These are phyloP conservation scores for Standfussiana lucernea DNA, from an alignment of 2,888 invertebrate species.

Conservation along the genomic window DNA sequence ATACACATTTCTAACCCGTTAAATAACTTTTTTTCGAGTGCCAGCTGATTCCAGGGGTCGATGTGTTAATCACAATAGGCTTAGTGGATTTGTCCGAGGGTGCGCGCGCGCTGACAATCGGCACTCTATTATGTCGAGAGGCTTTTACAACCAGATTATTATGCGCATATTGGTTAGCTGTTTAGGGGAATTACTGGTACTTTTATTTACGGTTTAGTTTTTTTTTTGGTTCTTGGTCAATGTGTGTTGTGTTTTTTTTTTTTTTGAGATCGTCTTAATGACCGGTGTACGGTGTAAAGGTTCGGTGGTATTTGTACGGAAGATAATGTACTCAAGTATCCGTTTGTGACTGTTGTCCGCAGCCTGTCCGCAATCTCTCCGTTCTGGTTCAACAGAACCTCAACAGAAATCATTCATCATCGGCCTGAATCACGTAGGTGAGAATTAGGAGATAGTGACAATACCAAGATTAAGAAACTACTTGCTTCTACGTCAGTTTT, in stretches of 20 bases:
- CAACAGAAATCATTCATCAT: not conserved
- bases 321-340: not conserved
- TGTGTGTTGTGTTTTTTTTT: conserved; percentile 1
- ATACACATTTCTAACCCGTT: conserved; percentile 59
- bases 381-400: not conserved
- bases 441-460: not conserved
- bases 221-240: conserved; percentile 10
- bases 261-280: not conserved
- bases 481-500: not conserved
- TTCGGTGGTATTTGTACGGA: not conserved
- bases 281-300: not conserved
- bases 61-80: conserved; percentile 81
- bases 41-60: conserved; percentile 80
- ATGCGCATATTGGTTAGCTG: conserved; percentile 85
- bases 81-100: conserved; percentile 79
- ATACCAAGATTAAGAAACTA: not conserved
- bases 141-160: conserved; percentile 81
- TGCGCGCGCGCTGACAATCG: conserved; percentile 77
- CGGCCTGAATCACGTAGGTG: not conserved
- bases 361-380: not conserved
- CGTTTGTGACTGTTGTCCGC: not conserved
- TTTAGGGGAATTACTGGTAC: conserved; percentile 71
- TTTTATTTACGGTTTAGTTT: conserved; percentile 56
- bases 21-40: conserved; percentile 76
- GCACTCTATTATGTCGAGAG: conserved; percentile 87